phyloP scores from a whole-genome alignment of 2,888 invertebrate genomes.

The Timema podura region DNA sequence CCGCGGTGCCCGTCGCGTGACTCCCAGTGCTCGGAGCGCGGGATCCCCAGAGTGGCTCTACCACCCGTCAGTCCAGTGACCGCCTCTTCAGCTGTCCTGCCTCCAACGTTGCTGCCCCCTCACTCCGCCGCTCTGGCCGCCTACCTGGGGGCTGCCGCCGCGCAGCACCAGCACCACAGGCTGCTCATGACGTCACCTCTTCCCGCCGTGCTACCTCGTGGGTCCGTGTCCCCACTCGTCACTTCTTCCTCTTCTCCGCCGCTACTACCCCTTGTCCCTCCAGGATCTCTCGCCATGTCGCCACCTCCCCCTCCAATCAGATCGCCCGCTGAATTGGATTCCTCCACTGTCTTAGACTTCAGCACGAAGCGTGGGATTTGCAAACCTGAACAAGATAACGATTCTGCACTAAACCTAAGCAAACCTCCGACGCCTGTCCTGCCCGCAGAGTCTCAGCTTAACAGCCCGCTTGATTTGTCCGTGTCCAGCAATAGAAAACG shows the following conservation, averaged over 20 bases:
- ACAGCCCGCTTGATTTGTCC: conserved; percentile 76
- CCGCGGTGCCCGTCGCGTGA: conserved; percentile 74
- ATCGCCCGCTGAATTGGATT: conserved; percentile 51
- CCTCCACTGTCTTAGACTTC: conserved; percentile 65
- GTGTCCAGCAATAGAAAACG: conserved; percentile 66
- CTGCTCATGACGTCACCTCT: conserved; percentile 62
- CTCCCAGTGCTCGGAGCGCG: conserved; percentile 66
- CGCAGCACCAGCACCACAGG: conserved; percentile 67
- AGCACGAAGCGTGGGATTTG: conserved; percentile 60
- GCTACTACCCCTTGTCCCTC: conserved; percentile 27
- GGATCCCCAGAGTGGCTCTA: conserved; percentile 48
- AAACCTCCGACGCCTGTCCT: conserved; percentile 58
- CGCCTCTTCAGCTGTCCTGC: conserved; percentile 58
- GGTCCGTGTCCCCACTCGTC: conserved; percentile 64
- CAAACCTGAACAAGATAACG: conserved; percentile 50
- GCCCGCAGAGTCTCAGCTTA: conserved; percentile 49
- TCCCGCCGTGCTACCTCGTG: conserved; percentile 45
- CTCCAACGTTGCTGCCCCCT: conserved; percentile 63
- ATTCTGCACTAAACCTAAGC: conserved; percentile 65
- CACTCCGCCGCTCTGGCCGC: conserved; percentile 81
- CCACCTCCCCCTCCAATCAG: conserved; percentile 46
- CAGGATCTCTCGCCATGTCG: conserved; percentile 29
- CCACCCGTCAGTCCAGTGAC: conserved; percentile 47
- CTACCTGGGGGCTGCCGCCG: conserved; percentile 68
- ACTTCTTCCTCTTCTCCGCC: conserved; percentile 65